Base-by-base conservation (phyloP, 1,140 invertebrate species). In the Mizuhopecten yessoensis region DNA sequence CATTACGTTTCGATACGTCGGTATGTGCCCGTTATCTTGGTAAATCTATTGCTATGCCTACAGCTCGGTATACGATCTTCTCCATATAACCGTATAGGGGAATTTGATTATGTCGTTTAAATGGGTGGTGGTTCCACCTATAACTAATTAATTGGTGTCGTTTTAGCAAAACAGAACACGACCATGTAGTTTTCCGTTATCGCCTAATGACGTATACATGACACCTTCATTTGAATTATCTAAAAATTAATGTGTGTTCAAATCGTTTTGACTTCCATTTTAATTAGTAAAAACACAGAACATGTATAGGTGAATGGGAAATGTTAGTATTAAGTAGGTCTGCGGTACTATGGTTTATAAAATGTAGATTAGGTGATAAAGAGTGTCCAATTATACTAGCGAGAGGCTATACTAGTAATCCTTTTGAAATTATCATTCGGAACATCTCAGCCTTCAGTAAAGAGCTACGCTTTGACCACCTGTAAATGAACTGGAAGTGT, bases 61-160 rank as follows among this genome's bases (percentile, higher is more conserved):
- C 57, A 75, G 11, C 57, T 3, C n/a, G 57, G 23, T 75, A 75
- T 75, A 75, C n/a, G 57, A 75, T 75, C 57, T 75, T 75, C 57
- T 75, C 9, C 23, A 75, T n/a, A n/a, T 75, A 75, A 29, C 57
- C 29, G n/a, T 75, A 29, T 29, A 75, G 15, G 5, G 57, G n/a
- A 75, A 75, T 75, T 29, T 75, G 57, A 75, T 75, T 75, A 29
- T n/a, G 57, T 29, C 23, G n/a, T 75, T n/a, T 75, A 29, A 75
- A 75, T 75, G 57, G 57, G 57, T 75, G 9, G 57, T 75, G 17
- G n/a, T 75, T 75, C 57, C n/a, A n/a, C 23, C n/a, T 75, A 75
- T 75, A 75, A 75, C 57, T 75, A 75, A 75, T 75, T 75, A 75
- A 75, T 75, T 75, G n/a, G 23, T 75, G 57, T 75, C 57, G 57